phyloP scores from a whole-genome alignment of 2,888 invertebrate genomes.

The Dryococelus australis region DNA sequence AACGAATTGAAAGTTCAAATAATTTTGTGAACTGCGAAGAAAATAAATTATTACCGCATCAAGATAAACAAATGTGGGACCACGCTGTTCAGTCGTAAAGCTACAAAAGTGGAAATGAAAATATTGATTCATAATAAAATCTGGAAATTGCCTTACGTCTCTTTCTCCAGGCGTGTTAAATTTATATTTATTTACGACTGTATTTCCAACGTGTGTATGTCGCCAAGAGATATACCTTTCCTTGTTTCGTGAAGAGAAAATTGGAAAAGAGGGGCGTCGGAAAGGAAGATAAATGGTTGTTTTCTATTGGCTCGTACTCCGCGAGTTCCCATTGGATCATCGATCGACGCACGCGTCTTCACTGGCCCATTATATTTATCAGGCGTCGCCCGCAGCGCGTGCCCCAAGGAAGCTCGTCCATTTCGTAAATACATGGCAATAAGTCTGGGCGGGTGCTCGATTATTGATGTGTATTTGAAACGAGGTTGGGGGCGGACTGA shows the following conservation, averaged over 20 bases:
- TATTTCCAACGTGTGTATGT: background rate
- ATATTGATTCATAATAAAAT: background rate
- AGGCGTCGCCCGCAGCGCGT: background rate
- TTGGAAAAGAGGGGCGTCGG: background rate
- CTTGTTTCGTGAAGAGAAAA: background rate
- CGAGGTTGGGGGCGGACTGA: no score
- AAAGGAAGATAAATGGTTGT: background rate
- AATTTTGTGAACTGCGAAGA: no score
- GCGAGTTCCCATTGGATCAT: background rate
- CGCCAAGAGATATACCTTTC: background rate
- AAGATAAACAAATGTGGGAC: no score
- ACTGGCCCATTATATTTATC: background rate
- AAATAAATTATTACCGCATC: no score
- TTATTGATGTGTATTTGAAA: no score
- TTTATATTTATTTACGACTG: background rate
- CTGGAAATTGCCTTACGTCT: background rate
- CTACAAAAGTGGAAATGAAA: no score
- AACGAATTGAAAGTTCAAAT: no score
- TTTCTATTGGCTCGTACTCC: background rate
- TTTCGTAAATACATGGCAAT: constrained; percentile 16
- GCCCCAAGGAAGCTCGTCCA: background rate
- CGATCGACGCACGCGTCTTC: constrained; percentile 1
- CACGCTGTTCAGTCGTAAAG: no score
- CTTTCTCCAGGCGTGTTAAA: background rate
- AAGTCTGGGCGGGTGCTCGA: background rate